Percentiles rank a stretch among this genome's conserved stretches.
phyloP scores from a whole-genome alignment of 2,113 vertebrate species.

The Eleginops maclovinus region DNA sequence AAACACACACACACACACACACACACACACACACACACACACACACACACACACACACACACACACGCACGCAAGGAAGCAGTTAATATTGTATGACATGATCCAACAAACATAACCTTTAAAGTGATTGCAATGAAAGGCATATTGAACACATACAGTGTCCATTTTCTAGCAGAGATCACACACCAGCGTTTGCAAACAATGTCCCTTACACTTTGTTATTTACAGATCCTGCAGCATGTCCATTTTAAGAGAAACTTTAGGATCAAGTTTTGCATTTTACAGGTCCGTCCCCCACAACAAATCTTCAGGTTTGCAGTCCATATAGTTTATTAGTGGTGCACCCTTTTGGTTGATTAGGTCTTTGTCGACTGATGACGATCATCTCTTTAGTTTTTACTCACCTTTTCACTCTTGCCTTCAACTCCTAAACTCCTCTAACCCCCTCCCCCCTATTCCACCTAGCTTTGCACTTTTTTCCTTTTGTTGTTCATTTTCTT shows the following conservation, averaged over 20 bases:
- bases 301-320: too few relatives aligned
- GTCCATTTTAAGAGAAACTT: neutral
- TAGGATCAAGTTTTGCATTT: neutral
- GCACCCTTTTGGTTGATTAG: too few relatives aligned
- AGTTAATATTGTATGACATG: neutral
- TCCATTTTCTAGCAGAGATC: neutral
- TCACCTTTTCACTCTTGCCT: too few relatives aligned
- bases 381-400: too few relatives aligned
- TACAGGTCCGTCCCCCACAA: too few relatives aligned
- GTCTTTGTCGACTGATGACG: too few relatives aligned
- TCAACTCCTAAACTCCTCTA: too few relatives aligned
- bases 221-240: neutral
- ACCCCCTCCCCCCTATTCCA: too few relatives aligned
- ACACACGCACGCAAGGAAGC: neutral
- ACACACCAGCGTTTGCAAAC: neutral
- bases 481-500: too few relatives aligned
- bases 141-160: neutral
- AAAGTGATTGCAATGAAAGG: neutral
- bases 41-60: neutral
- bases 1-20: too few relatives aligned
- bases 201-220: neutral
- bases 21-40: neutral
- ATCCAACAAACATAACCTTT: conserved; percentile 12
- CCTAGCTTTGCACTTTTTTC: too few relatives aligned
- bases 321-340: neutral